Evolutionary conservation across 2,113 vertebrate genomes (phyloP).

Genomic region (Pelecanoides urinatrix): DNA sequence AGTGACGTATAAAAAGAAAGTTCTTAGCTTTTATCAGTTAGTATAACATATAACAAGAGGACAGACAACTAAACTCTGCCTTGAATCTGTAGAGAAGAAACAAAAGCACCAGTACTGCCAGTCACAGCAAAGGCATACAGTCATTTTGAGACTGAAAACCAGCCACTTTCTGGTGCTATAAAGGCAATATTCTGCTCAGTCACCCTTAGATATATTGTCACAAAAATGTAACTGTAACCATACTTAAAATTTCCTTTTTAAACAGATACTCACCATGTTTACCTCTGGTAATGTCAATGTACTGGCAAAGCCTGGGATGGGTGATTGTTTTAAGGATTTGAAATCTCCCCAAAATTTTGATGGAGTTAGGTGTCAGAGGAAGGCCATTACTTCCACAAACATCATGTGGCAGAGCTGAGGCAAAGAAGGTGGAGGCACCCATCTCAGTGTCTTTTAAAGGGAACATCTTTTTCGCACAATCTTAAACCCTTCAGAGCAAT

Average conservation of each 20-base stretch:
- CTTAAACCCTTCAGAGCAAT: neutral
- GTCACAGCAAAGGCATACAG: neutral
- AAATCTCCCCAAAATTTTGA: slow-evolving; percentile 97
- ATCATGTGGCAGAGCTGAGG: slow-evolving; percentile 95
- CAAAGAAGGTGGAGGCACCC: slow-evolving; percentile 96
- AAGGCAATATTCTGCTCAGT: neutral
- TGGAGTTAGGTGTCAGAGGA: slow-evolving; percentile 97
- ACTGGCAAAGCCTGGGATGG: slow-evolving; percentile 95
- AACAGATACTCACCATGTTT: slow-evolving; percentile 86
- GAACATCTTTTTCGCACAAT: slow-evolving; percentile 75
- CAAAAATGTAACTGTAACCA: neutral
- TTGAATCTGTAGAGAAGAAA: neutral
- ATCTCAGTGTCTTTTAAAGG: slow-evolving; percentile 88
- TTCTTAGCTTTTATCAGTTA: neutral
- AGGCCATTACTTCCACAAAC: slow-evolving; percentile 98
- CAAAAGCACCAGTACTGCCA: neutral
- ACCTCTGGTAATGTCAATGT: slow-evolving; percentile 93
- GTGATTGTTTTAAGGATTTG: slow-evolving; percentile 95
- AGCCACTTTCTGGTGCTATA: neutral
- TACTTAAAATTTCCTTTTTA: neutral
- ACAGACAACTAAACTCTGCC: neutral
- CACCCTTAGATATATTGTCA: neutral
- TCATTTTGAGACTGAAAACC: neutral
- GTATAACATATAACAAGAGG: neutral
- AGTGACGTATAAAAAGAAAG: neutral